phyloP scores from a whole-genome alignment of 2,113 vertebrate species.

The Holacanthus passer region DNA sequence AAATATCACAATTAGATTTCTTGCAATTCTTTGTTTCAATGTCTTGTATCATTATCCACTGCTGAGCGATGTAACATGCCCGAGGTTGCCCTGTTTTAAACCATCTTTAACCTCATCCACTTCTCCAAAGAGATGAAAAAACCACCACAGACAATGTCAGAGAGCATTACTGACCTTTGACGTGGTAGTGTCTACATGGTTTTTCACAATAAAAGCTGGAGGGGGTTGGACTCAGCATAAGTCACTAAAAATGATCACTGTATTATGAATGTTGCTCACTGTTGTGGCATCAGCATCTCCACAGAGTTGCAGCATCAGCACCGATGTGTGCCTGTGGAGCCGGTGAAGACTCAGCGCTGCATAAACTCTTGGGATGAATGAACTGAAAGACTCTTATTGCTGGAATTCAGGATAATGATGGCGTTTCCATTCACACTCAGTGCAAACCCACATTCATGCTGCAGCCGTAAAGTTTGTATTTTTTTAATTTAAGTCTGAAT shows the following conservation, averaged over 20 bases:
- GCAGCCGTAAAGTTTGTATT: constrained; percentile 14
- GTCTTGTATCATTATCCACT: neutral
- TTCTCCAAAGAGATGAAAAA: constrained; percentile 14
- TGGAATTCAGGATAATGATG: neutral
- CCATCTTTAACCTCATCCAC: constrained; percentile 19
- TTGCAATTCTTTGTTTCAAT: neutral
- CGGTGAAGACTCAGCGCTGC: constrained; percentile 6
- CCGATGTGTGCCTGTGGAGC: constrained; percentile 23
- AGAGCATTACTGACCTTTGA: constrained; percentile 27
- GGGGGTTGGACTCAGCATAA: neutral
- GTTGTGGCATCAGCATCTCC: constrained; percentile 44
- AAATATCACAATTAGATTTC: neutral
- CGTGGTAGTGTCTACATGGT: neutral
- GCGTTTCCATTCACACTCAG: neutral
- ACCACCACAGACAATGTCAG: neutral
- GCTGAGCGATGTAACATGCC: neutral
- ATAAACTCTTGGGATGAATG: constrained; percentile 15
- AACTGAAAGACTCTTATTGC: neutral
- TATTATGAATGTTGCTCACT: constrained; percentile 14
- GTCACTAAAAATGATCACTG: constrained; percentile 1
- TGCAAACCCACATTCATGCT: neutral
- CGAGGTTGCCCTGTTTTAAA: neutral
- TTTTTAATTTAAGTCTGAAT: no score
- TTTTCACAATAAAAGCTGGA: constrained; percentile 29
- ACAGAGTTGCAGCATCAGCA: constrained; percentile 61